phyloP scores from a whole-genome alignment of 2,888 invertebrate species.

The Trachelus iudaicus region DNA sequence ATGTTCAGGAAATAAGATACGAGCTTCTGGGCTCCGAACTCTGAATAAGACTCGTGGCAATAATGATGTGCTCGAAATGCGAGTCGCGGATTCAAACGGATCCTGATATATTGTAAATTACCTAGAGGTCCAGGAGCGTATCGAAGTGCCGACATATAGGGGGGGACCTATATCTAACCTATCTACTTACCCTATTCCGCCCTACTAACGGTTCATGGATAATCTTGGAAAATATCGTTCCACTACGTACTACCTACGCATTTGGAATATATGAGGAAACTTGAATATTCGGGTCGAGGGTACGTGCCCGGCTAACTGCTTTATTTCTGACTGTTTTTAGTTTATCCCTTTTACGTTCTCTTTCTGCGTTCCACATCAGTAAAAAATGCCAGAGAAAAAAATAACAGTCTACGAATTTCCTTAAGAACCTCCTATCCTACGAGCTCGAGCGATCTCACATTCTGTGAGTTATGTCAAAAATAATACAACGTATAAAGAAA shows the following conservation, averaged over 20 bases:
- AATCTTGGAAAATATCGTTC: conserved; percentile 3
- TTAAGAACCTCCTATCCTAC: too few relatives aligned
- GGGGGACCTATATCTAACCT: too few relatives aligned
- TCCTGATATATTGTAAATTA: conserved; percentile 25
- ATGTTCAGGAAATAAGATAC: not conserved
- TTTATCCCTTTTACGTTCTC: not conserved
- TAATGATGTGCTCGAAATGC: conserved; percentile 23
- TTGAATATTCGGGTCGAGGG: not conserved
- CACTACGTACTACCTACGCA: not conserved
- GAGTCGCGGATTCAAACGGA: conserved; percentile 18
- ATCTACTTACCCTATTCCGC: not conserved
- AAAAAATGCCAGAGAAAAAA: not conserved
- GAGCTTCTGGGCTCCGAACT: not conserved
- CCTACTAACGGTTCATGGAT: not conserved
- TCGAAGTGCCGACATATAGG: not conserved
- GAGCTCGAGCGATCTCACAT: too few relatives aligned
- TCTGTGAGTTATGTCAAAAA: too few relatives aligned
- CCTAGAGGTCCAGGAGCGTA: conserved; percentile 1
- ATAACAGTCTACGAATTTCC: not conserved
- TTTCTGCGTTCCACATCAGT: not conserved
- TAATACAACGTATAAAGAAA: too few relatives aligned
- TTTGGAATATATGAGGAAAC: not conserved
- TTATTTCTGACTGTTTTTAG: not conserved
- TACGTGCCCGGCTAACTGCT: not conserved
- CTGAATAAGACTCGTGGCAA: conserved; percentile 8